A percentile compares a stretch with the other conserved stretches of the same genome.
Conservation (phyloP, 2,113 vertebrate genomes). For the Tympanuchus pallidicinctus region DNA sequence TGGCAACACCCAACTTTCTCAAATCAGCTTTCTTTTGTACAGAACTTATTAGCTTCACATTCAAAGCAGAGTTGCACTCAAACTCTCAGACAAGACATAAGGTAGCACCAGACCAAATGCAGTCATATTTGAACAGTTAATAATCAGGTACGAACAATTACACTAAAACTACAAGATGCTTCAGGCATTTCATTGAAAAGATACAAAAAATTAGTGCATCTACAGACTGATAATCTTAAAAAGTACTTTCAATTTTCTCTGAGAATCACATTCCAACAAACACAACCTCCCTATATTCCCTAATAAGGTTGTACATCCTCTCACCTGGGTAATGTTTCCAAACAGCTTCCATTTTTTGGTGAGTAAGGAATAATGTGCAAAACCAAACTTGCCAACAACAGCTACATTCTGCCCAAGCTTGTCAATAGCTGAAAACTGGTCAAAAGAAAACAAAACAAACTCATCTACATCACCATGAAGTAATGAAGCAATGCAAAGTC, state of each 20-base stretch:
- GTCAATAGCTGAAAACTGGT: constrained; percentile 96
- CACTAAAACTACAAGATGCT: neutral
- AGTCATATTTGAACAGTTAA: neutral
- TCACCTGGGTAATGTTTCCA: constrained; percentile 97
- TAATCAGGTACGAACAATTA: neutral
- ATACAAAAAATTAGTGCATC: neutral
- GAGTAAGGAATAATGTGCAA: constrained; percentile 97
- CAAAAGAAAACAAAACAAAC: neutral
- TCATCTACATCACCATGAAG: neutral
- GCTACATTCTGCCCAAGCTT: constrained; percentile 94
- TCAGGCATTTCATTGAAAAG: neutral
- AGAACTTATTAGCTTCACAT: neutral
- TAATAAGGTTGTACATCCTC: constrained; percentile 5
- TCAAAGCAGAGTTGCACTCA: accelerated
- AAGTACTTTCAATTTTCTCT: neutral
- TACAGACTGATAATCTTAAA: neutral
- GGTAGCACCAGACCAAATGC: accelerated
- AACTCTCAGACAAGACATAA: neutral
- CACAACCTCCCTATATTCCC: neutral
- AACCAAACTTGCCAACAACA: constrained; percentile 94
- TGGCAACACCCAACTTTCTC: neutral
- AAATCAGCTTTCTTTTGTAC: neutral
- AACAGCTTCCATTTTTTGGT: constrained; percentile 99
- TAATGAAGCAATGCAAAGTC: neutral
- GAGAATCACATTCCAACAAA: neutral